Base-by-base conservation (phyloP, 2,888 invertebrate species). In the Noctua fimbriata region DNA sequence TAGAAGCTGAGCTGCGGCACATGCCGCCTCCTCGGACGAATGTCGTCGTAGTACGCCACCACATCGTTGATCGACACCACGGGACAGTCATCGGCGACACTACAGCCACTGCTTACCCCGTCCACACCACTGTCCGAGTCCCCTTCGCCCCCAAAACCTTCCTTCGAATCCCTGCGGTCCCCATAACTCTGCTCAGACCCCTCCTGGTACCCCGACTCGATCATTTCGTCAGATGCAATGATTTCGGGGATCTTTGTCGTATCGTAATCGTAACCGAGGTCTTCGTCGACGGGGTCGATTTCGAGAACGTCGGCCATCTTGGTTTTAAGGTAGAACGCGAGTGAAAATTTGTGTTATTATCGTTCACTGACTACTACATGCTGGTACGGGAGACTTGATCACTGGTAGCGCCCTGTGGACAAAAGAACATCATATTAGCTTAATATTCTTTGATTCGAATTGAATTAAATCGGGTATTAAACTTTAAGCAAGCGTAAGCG, bases 51-150 rank as follows among this genome's bases (percentile, higher is more conserved):
- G 82, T 97, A 97, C 73, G 96, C 97, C 78, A 97, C 96, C 84
- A 96, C 97, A 81, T 97, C 97, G 76, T 97, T 97, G 81, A 97
- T 96, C 3, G 97, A 97, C 89, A 97, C 97, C 88, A 97, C 97
- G 28, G 97, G 97, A 90, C 97, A 97, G 91, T 97, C 97, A 80
- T 97, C 97, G 65, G 95, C 97, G 63, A 97, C 95, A 90, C 97
- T 97, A 89, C 97, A 97, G 16, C 97, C 97, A 88, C 96, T 96
- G 93, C 97, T 97, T 78, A 97, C 97, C 76, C 97, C 97, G 78
- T 97, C 97, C 89, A 97, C 97, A 70, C 97, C 97, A 87, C 97
- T 96, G 89, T 97, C 97, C 70, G 96, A 96, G 86, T 96, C 97
- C 24, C 95, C 95, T 78, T 96, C 96, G 28, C 96, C 95, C 7